These are phyloP conservation scores for Actenoides lindsayi DNA, from an alignment of 2,113 vertebrate species.

Conservation along the genomic window DNA sequence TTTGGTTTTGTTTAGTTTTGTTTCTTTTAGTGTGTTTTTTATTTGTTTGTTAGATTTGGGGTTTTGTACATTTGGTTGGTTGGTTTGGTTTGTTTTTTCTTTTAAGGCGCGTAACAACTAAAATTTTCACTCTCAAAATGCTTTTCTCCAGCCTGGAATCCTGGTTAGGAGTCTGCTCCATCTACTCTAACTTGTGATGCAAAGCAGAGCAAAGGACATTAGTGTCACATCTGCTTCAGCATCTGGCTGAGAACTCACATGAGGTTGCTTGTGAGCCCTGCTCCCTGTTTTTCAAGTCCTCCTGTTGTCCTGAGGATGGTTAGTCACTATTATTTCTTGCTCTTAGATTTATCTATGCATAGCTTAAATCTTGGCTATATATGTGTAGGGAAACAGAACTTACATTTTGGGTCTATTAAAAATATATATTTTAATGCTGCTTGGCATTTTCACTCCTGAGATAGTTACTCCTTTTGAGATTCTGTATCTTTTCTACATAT, in stretches of 20 bases:
- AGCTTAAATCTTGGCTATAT: background rate
- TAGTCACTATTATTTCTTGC: background rate
- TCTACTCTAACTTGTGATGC: background rate
- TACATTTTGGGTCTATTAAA: background rate
- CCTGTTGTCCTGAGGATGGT: background rate
- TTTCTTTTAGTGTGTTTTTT: no score
- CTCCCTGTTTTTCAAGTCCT: background rate
- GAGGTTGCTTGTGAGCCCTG: background rate
- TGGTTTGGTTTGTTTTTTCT: background rate
- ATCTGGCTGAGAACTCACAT: background rate
- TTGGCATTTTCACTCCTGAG: background rate
- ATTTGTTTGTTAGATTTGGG: no score
- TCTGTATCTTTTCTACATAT: accelerated
- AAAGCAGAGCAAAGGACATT: background rate
- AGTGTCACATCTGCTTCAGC: background rate
- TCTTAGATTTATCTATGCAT: background rate
- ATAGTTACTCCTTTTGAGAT: background rate
- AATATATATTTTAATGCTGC: background rate
- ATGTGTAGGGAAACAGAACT: background rate
- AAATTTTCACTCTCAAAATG: background rate
- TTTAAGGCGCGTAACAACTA: background rate
- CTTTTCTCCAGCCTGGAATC: background rate
- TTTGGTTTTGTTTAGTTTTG: no score
- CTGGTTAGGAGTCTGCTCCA: background rate
- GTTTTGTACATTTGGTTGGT: no score